These are phyloP conservation scores for Schlechtendalia chinensis DNA, from an alignment of 1,140 invertebrate species.

Conservation along the genomic window DNA sequence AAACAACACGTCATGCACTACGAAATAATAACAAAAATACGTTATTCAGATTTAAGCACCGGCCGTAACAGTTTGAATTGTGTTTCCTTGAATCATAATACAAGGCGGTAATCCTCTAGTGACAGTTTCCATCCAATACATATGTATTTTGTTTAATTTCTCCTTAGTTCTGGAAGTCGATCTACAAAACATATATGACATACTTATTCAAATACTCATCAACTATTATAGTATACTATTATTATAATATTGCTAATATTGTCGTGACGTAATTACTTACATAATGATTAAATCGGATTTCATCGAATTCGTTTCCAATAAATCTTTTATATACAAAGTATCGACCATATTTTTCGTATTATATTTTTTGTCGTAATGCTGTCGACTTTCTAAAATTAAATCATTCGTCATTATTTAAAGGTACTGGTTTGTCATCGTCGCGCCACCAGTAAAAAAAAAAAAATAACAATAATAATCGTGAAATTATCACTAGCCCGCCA, in stretches of 20 bases:
- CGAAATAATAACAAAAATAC: not conserved
- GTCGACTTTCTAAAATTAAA: not conserved
- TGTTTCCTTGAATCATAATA: conserved; percentile 28
- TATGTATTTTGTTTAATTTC: not conserved
- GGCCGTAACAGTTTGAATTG: conserved; percentile 21
- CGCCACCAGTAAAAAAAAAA: too few relatives aligned
- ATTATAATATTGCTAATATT: too few relatives aligned
- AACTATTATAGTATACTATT: not conserved
- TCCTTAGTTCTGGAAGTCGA: not conserved
- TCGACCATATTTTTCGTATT: not conserved
- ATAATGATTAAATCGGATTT: conserved; percentile 19
- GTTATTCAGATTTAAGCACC: not conserved
- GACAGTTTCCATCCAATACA: conserved; percentile 16
- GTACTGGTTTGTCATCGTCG: too few relatives aligned
- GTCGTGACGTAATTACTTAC: not conserved
- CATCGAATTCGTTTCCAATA: conserved; percentile 21
- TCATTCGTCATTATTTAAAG: too few relatives aligned
- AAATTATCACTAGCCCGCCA: too few relatives aligned
- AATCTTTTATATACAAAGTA: not conserved
- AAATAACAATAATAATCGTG: too few relatives aligned
- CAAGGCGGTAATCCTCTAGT: conserved; percentile 14
- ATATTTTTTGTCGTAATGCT: not conserved
- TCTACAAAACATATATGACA: not conserved
- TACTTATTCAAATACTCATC: not conserved
- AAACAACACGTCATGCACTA: too few relatives aligned